Evolutionary conservation across 2,888 invertebrate species (phyloP), one percentile per base, ranked within the genome.

Genomic region (Xestia xanthographa): DNA sequence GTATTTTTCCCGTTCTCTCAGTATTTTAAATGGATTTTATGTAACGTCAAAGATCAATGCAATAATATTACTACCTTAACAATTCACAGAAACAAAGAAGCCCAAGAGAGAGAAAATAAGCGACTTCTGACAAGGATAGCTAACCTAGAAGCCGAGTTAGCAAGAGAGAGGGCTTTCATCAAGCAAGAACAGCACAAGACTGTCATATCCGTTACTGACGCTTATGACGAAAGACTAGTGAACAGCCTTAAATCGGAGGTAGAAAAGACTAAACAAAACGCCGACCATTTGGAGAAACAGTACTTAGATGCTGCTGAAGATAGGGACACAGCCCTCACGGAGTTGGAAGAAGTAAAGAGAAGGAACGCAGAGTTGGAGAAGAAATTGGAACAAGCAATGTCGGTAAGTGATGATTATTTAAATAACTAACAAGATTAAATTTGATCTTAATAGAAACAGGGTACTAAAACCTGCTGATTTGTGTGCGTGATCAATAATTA

Each of bases 91-190:
- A 98, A 98, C 91, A 98, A 98, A 91, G 98, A 98, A 93, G 98
- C 98, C 0, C 97, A 98, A 90, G 98, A 98, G 88, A 96, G 98
- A 90, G 99, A 99, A 94, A 99, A 98, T 92, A 98, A 98, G 93
- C 97, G 98, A 89, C 97, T 99, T 69, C 96, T 98, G 92, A 97
- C 98, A 69, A 98, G 98, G 93, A 98, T 98, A 92, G 97, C 98
- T 43, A 98, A 98, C 90, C 95, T 98, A 86, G 98, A 98, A 95
- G 98, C 98, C 20, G 98, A 98, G 92, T 92, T 98, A 85, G 98
- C 98, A 79, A 97, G 98, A 88, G 98, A 98, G 91, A 97, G 97
- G 79, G 97, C 97, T 53, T 95, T 96, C 56, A 95, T 96, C 20
- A 96, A 94, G 88, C 96, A 96, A 85, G 96, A 96, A 84, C 96